Percentiles rank a stretch among this genome's conserved stretches.
Evolutionary conservation across 2,888 invertebrate genomes (phyloP).

Genomic region (Hofmannophila pseudospretella): DNA sequence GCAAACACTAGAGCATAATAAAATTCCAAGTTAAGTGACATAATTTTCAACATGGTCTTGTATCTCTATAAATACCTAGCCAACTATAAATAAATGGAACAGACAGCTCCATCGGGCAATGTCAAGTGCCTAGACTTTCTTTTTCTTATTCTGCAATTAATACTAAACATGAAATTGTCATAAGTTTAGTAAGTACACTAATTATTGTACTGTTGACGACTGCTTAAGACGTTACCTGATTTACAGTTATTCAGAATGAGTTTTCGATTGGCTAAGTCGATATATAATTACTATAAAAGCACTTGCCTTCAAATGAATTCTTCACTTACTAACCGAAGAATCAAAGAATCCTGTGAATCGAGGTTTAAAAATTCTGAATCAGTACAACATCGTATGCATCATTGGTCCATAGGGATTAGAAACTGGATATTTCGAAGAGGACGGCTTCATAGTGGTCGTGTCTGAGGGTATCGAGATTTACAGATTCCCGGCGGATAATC

Average conservation of each 20-base stretch:
- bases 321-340: background rate
- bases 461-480: conserved; percentile 80
- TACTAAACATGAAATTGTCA: background rate
- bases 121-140: background rate
- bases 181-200: background rate
- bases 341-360: background rate
- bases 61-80: conserved; percentile 28
- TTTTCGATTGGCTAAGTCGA: background rate
- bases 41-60: conserved; percentile 30
- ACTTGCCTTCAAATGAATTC: too few relatives aligned
- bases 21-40: too few relatives aligned
- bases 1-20: background rate
- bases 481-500: conserved; percentile 79
- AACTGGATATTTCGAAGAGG: conserved; percentile 80
- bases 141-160: background rate
- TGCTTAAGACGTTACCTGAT: background rate
- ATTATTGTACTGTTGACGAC: background rate
- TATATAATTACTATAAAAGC: background rate
- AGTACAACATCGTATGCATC: conserved; percentile 52
- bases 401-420: conserved; percentile 72
- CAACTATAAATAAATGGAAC: conserved; percentile 30
- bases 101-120: conserved; percentile 48
- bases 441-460: conserved; percentile 77
- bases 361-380: conserved; percentile 9
- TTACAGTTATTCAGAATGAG: background rate